phyloP scores from a whole-genome alignment of 2,888 invertebrate genomes.

The Tanypteryx hageni region DNA sequence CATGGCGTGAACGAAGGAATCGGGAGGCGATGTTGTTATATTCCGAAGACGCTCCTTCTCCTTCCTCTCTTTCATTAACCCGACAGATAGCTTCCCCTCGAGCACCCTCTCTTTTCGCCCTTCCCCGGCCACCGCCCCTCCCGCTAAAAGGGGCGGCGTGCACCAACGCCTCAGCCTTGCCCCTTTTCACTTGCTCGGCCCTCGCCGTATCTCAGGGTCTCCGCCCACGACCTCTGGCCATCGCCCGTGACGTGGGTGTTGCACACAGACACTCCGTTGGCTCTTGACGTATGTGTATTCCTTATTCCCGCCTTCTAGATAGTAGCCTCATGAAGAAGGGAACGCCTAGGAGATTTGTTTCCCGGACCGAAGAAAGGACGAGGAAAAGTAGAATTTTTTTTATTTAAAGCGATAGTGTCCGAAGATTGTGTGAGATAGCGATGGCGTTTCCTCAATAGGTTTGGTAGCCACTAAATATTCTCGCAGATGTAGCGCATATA shows the following conservation, averaged over 20 bases:
- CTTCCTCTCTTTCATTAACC: neutral
- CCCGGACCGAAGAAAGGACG: neutral
- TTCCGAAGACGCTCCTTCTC: neutral
- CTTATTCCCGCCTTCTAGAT: neutral
- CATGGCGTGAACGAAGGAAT: neutral
- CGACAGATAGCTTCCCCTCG: neutral
- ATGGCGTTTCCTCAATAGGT: too few relatives aligned
- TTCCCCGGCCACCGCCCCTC: neutral
- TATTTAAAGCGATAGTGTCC: too few relatives aligned
- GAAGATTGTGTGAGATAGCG: neutral
- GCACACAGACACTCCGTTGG: neutral
- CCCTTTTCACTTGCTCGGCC: neutral
- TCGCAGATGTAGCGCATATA: too few relatives aligned
- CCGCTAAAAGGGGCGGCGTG: neutral
- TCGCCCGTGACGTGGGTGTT: conserved; percentile 12
- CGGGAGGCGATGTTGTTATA: neutral
- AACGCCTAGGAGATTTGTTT: neutral
- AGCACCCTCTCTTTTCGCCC: neutral
- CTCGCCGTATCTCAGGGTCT: neutral
- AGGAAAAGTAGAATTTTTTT: neutral
- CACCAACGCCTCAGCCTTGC: conserved; percentile 15
- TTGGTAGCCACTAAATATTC: too few relatives aligned
- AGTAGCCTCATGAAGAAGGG: neutral
- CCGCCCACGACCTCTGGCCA: conserved; percentile 22
- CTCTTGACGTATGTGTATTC: conserved; percentile 9